Percentiles rank a stretch among this genome's conserved stretches.
These are phyloP conservation scores for Zosterops hypoxanthus DNA, from an alignment of 2,113 vertebrate genomes.

Conservation along the genomic window DNA sequence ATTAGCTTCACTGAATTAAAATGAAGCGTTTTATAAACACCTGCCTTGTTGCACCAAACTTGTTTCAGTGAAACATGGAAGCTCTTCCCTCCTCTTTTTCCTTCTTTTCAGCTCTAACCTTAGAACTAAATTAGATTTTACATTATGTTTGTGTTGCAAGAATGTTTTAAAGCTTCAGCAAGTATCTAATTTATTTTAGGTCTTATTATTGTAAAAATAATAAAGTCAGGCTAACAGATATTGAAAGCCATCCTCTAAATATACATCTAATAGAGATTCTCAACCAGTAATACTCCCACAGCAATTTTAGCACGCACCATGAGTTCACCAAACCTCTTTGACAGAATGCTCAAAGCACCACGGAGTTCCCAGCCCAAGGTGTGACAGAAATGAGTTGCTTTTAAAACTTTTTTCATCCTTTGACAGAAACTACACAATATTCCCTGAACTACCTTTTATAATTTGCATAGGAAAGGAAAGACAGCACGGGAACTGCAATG, in stretches of 20 bases:
- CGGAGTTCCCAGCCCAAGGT: background rate
- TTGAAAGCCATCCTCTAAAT: constrained; percentile 19
- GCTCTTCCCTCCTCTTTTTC: background rate
- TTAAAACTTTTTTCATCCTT: background rate
- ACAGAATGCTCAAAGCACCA: background rate
- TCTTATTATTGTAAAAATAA: constrained; percentile 30
- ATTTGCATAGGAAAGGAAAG: background rate
- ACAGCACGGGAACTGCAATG: background rate
- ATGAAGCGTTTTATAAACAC: constrained; percentile 50
- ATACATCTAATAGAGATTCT: background rate
- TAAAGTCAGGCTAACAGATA: background rate
- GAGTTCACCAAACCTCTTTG: background rate
- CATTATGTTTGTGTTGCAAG: background rate
- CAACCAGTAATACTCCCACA: background rate
- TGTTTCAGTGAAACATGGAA: background rate
- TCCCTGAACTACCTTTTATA: background rate
- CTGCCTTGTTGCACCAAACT: constrained; percentile 3
- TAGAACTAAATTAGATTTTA: constrained; percentile 14
- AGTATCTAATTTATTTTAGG: background rate
- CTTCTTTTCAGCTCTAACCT: background rate
- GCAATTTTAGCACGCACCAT: background rate
- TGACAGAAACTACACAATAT: background rate
- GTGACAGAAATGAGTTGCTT: background rate
- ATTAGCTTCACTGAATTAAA: constrained; percentile 60
- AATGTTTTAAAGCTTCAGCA: background rate